Percentiles rank a stretch among this genome's conserved stretches.
phyloP scores from a whole-genome alignment of 2,888 invertebrate species.

The Phragmatobia fuliginosa region DNA sequence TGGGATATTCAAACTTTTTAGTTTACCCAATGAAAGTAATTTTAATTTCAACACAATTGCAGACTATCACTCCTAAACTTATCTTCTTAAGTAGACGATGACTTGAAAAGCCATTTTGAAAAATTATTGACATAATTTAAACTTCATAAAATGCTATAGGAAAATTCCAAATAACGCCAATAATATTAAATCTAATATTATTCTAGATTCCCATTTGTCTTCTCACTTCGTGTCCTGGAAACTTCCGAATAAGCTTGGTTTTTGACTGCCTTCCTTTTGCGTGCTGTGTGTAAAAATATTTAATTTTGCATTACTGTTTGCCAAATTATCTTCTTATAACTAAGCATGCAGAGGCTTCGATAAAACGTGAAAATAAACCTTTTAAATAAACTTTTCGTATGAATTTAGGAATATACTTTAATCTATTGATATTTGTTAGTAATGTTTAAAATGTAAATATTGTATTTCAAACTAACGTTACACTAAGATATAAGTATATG shows the following conservation, averaged over 20 bases:
- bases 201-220: slow-evolving; percentile 64
- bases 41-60: neutral
- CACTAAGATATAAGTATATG: neutral
- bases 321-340: slow-evolving; percentile 12
- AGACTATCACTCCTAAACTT: no score
- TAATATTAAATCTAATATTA: slow-evolving; percentile 32
- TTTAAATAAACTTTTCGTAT: rapidly evolving
- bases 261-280: slow-evolving; percentile 61
- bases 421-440: slow-evolving; percentile 2
- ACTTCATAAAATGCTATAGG: slow-evolving; percentile 21
- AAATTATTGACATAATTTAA: neutral
- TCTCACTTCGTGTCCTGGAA: slow-evolving; percentile 53
- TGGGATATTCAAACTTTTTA: slow-evolving; percentile 13
- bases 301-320: slow-evolving; percentile 36
- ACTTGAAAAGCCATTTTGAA: neutral
- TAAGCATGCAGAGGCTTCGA: slow-evolving; percentile 21
- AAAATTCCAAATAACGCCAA: slow-evolving; percentile 55
- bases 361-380: slow-evolving; percentile 18
- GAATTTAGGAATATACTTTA: no score
- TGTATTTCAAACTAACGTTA: slow-evolving; percentile 1
- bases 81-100: no score
- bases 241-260: slow-evolving; percentile 64
- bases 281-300: slow-evolving; percentile 62
- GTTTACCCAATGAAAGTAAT: slow-evolving; percentile 1
- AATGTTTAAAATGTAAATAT: neutral